Conservation (phyloP, 2,888 invertebrate genomes). For the Nineta flava region DNA sequence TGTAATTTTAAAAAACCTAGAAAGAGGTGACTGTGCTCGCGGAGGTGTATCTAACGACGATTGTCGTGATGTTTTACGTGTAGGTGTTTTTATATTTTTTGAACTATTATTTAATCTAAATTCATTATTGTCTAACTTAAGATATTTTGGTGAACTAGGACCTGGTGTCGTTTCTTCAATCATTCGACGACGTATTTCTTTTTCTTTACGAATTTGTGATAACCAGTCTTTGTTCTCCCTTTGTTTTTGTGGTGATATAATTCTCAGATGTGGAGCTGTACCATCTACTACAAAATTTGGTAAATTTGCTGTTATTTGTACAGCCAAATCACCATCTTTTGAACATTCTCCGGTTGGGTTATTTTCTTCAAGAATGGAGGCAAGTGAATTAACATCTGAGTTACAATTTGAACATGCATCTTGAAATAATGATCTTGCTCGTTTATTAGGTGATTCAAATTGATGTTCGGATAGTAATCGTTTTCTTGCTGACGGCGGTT, state of each 20-base stretch:
- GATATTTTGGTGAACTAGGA: constrained; percentile 19
- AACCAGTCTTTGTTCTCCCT: constrained; percentile 57
- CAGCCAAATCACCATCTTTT: constrained; percentile 28
- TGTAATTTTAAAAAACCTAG: constrained; percentile 22
- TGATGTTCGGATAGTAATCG: constrained; percentile 13
- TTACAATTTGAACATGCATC: constrained; percentile 14
- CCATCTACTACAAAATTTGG: constrained; percentile 65
- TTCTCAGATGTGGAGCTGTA: constrained; percentile 55
- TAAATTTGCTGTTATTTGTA: constrained; percentile 41
- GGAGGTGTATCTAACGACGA: constrained; percentile 9
- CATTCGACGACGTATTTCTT: constrained; percentile 21
- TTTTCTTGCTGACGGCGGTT: constrained; percentile 9
- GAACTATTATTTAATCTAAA: background rate
- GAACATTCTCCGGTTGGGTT: constrained; percentile 3
- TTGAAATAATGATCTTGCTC: constrained; percentile 32
- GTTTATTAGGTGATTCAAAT: constrained; percentile 16
- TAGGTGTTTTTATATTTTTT: constrained; percentile 11
- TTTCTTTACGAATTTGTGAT: constrained; percentile 43
- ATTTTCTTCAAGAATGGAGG: constrained; percentile 19
- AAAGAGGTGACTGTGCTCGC: constrained; percentile 15
- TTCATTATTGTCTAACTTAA: constrained; percentile 14
- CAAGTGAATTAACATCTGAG: constrained; percentile 15
- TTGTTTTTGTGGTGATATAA: constrained; percentile 51
- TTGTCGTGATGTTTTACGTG: constrained; percentile 7
- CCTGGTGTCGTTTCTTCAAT: constrained; percentile 17